phyloP scores from a whole-genome alignment of 2,797 vertebrate genomes.

The Platalea minor region DNA sequence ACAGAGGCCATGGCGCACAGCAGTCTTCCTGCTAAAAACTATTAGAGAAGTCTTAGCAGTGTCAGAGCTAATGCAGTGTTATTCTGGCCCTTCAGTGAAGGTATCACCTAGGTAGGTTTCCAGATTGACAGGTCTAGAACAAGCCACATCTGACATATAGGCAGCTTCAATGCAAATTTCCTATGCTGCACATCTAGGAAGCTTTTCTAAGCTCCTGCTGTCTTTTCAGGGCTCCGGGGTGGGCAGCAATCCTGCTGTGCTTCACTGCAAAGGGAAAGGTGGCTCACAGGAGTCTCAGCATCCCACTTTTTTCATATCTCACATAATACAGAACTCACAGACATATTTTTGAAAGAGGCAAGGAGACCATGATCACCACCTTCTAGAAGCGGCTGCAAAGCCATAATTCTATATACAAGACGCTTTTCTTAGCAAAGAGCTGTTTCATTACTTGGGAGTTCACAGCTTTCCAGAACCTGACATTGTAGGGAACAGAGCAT shows the following conservation, averaged over 20 bases:
- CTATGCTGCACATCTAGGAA: neutral
- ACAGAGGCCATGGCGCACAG: neutral
- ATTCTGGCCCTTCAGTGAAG: neutral
- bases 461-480: neutral
- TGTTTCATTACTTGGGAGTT: conserved; percentile 27
- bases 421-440: conserved; percentile 1
- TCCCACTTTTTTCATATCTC: neutral
- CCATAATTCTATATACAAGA: neutral
- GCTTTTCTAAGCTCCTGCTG: neutral
- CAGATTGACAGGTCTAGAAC: neutral
- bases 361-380: neutral
- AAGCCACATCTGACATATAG: neutral
- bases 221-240: neutral
- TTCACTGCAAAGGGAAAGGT: neutral
- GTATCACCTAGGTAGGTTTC: neutral
- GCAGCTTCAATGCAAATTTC: neutral
- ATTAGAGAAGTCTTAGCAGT: neutral
- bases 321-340: neutral
- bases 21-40: neutral
- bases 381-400: neutral
- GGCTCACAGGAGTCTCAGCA: neutral
- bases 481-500: neutral
- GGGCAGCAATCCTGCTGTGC: neutral
- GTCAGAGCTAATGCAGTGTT: neutral
- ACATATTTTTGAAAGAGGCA: neutral